A percentile compares a stretch with the other conserved stretches of the same genome.
These are phyloP conservation scores for Sphenodon punctatus DNA, from an alignment of 2,797 vertebrate genomes.

Conservation along the genomic window DNA sequence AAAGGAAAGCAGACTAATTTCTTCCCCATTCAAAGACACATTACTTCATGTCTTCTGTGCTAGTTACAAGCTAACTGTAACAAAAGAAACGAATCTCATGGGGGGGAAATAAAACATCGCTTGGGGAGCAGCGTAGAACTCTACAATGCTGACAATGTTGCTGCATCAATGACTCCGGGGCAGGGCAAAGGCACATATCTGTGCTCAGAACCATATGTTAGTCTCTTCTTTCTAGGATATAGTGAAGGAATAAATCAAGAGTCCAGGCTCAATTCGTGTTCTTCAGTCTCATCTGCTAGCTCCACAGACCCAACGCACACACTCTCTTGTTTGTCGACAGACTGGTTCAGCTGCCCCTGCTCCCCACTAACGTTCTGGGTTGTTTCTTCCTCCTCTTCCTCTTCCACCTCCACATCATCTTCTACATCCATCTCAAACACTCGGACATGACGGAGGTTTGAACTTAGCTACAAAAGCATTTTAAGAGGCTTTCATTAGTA, in stretches of 20 bases:
- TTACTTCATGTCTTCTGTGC: not conserved
- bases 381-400: constrained; percentile 81
- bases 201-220: not conserved
- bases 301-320: constrained; percentile 34
- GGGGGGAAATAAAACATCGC: not conserved
- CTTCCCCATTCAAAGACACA: not conserved
- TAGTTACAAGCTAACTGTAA: not conserved
- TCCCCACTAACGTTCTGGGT: constrained; percentile 78
- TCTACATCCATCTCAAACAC: constrained; percentile 99
- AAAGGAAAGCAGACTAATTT: not conserved
- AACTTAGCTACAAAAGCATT: constrained; percentile 83
- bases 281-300: constrained; percentile 62
- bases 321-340: constrained; percentile 36
- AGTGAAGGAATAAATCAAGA: constrained; percentile 17
- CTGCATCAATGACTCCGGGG: constrained; percentile 20
- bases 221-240: not conserved
- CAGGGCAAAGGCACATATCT: not conserved
- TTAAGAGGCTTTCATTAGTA: not conserved
- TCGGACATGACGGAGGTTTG: constrained; percentile 92
- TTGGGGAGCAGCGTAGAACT: not conserved
- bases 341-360: constrained; percentile 78
- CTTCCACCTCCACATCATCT: constrained; percentile 94
- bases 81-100: not conserved
- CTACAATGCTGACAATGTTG: not conserved
- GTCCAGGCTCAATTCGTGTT: constrained; percentile 58